Conservation (phyloP, 2,113 vertebrate genomes). For the Cottus gobio region DNA sequence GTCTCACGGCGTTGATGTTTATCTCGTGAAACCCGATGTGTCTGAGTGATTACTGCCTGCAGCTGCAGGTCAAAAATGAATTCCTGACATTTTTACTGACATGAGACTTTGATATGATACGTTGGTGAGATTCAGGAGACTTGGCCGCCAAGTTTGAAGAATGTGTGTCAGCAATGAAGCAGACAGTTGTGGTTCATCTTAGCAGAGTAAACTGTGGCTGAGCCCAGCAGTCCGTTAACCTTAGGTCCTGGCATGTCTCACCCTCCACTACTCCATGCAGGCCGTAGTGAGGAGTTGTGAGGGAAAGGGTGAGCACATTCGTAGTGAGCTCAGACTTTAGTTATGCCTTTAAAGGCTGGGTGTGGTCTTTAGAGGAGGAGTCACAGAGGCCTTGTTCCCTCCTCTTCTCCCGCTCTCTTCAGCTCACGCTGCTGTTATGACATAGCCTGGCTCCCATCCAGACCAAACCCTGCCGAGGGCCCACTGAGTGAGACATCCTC, state of each 20-base stretch:
- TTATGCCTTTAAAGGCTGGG: constrained; percentile 51
- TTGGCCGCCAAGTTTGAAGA: background rate
- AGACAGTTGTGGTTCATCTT: background rate
- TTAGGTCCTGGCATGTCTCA: background rate
- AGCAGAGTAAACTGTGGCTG: background rate
- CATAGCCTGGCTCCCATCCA: constrained; percentile 50
- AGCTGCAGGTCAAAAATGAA: constrained; percentile 18
- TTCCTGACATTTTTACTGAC: constrained; percentile 44
- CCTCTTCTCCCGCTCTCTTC: constrained; percentile 9
- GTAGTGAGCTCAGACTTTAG: constrained; percentile 40
- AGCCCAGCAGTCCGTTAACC: constrained; percentile 18
- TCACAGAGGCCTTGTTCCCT: background rate
- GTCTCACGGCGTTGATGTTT: background rate
- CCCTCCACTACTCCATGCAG: background rate
- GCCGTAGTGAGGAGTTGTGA: background rate
- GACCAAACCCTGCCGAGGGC: constrained; percentile 35
- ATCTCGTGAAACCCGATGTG: background rate
- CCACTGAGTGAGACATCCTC: constrained; percentile 3
- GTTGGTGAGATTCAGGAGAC: background rate
- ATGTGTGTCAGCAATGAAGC: background rate
- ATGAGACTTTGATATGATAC: background rate
- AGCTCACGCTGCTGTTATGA: constrained; percentile 49
- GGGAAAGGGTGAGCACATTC: constrained; percentile 30
- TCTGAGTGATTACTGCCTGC: constrained; percentile 34
- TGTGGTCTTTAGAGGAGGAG: constrained; percentile 41